A percentile compares a stretch with the other conserved stretches of the same genome.
These are phyloP conservation scores for Penelope pileata DNA, from an alignment of 2,113 vertebrate genomes.

Conservation along the genomic window DNA sequence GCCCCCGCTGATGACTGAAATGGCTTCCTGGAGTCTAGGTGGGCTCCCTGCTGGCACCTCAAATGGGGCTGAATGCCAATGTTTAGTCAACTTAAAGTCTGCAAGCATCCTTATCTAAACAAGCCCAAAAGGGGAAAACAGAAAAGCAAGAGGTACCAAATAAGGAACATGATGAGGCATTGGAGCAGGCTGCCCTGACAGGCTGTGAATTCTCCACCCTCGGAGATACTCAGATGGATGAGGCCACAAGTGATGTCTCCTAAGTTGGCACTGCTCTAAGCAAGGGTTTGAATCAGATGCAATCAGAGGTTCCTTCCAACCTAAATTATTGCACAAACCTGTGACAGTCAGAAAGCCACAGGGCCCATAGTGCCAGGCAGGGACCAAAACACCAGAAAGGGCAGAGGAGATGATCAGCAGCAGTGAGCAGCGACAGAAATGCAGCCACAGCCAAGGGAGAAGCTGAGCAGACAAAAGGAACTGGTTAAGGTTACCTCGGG, in stretches of 20 bases:
- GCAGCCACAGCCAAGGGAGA: background rate
- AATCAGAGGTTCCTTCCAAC: background rate
- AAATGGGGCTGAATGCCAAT: background rate
- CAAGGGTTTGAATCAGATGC: background rate
- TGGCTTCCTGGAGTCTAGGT: background rate
- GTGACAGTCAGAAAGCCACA: background rate
- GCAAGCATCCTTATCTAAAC: background rate
- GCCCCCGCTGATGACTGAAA: background rate
- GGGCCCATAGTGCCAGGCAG: background rate
- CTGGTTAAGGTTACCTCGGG: no score
- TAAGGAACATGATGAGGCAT: background rate
- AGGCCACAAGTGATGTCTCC: background rate
- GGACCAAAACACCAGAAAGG: background rate
- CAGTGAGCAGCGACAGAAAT: background rate
- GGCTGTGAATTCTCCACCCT: background rate
- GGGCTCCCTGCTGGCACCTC: background rate
- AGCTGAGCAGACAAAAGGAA: background rate
- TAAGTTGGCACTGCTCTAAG: background rate
- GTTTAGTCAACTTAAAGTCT: background rate
- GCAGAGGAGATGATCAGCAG: background rate
- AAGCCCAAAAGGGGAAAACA: background rate
- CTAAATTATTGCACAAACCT: background rate
- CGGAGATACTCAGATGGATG: background rate
- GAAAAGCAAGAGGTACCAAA: background rate
- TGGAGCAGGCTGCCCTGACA: background rate